Conservation (phyloP, 2,113 vertebrate species). For the Ceuthmochares aereus region DNA sequence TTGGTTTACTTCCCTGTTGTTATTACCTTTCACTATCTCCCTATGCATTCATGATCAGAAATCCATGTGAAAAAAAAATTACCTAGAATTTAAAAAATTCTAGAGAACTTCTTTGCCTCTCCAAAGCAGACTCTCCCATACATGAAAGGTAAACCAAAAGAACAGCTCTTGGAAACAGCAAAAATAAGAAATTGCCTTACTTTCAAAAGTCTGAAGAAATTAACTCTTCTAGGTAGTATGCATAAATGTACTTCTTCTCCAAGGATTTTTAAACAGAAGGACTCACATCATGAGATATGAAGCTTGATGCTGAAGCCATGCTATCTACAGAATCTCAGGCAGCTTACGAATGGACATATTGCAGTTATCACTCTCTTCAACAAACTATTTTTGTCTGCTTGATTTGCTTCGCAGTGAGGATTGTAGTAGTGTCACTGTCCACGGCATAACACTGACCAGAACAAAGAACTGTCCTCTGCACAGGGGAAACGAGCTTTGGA, state of each 20-base stretch:
- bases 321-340: not conserved
- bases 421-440: not conserved
- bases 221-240: not conserved
- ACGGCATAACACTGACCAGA: not conserved
- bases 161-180: not conserved
- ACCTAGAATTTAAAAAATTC: not conserved
- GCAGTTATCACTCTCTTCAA: not conserved
- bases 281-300: not conserved
- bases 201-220: not conserved
- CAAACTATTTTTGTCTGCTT: not conserved
- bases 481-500: not conserved
- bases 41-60: not conserved
- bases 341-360: not conserved
- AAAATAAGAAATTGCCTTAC: not conserved
- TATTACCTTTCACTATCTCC: not conserved
- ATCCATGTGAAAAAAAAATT: not conserved
- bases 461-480: not conserved
- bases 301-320: not conserved
- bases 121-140: not conserved
- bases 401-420: not conserved
- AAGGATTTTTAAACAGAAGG: not conserved
- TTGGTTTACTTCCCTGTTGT: not conserved
- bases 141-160: not conserved
- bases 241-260: not conserved
- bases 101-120: not conserved